Base-by-base conservation (phyloP, 2,797 vertebrate genomes). In the Oreochromis mossambicus region DNA sequence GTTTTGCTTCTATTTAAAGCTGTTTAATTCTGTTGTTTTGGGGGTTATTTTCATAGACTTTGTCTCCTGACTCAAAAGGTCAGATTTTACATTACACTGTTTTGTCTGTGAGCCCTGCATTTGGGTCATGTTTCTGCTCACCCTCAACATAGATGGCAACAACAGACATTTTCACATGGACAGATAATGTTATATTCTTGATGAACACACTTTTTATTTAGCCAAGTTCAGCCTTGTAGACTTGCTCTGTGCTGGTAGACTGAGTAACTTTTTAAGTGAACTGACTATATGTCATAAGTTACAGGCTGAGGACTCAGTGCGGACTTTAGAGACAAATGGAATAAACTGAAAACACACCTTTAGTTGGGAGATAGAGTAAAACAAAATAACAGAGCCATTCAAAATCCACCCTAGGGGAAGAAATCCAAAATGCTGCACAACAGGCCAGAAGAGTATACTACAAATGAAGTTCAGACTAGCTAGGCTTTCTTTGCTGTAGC, bases 91-190 rank as follows among this genome's bases (percentile, higher is more conserved):
- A 38, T 38, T 66, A 38, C 34, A 38, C 34, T 38, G 11, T 66
- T 0, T 24, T 24, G 21, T 24, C 21, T 66, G 6, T 0, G 0
- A 0, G 2, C 32, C 61, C 61, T 38, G 61, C 6, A 0, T 63
- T 38, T 63, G 61, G 34, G 34, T 38, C 58, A 36, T 63, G 2
- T 13, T 12, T 36, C 17, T 36, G 17, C 61, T 38, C 11, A 38
- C 34, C 61, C 19, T 66, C 19, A 13, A 66, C 11, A 66, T 21
- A 38, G 32, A 36, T 36, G 61, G n/a, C 15, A 48, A 19, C n/a
- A 9, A 48, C 52, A 48, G 17, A 13, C 29, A 70, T 46, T 58
- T 58, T 75, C 38, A 48, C 21, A 58, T 46, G 17, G 11, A 54
- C 19, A 32, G 52, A 56, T 75, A 21, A 11, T 48, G 15, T 12